Evolutionary conservation across 2,797 vertebrate species (phyloP).

Genomic region (Silurus lanzhouensis): DNA sequence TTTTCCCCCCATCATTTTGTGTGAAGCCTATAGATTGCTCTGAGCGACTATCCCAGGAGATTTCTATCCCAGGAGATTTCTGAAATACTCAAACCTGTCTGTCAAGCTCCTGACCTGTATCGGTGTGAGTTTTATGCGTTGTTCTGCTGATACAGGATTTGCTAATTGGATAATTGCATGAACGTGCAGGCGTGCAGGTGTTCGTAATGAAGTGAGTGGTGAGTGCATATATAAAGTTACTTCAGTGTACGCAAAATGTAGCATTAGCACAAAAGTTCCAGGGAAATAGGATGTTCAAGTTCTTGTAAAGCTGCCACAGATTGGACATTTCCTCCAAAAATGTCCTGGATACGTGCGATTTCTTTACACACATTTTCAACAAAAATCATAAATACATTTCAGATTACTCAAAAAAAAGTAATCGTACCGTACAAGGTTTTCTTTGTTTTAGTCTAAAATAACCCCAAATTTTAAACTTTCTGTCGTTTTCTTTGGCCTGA

Average conservation of each 20-base stretch:
- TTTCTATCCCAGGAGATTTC: too few species aligned
- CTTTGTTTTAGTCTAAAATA: too few species aligned
- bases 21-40: not conserved
- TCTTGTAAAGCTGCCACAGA: too few species aligned
- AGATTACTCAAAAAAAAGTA: too few species aligned
- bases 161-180: not conserved
- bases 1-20: not conserved
- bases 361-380: too few species aligned
- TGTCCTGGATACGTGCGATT: not conserved
- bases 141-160: too few species aligned
- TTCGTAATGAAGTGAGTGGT: not conserved
- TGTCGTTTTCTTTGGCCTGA: too few species aligned
- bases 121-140: too few species aligned
- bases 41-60: not conserved
- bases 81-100: not conserved
- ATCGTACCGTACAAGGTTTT: too few species aligned
- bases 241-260: not conserved
- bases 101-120: not conserved
- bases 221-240: not conserved
- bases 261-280: not conserved
- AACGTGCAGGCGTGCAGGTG: not conserved
- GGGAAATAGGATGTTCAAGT: conserved; percentile 11
- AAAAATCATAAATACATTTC: too few species aligned
- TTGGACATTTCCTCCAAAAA: not conserved
- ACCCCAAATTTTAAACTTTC: too few species aligned